Evolutionary conservation across 2,113 vertebrate genomes (phyloP), one percentile per base, ranked within the genome.

Genomic region (Dipodomys spectabilis): DNA sequence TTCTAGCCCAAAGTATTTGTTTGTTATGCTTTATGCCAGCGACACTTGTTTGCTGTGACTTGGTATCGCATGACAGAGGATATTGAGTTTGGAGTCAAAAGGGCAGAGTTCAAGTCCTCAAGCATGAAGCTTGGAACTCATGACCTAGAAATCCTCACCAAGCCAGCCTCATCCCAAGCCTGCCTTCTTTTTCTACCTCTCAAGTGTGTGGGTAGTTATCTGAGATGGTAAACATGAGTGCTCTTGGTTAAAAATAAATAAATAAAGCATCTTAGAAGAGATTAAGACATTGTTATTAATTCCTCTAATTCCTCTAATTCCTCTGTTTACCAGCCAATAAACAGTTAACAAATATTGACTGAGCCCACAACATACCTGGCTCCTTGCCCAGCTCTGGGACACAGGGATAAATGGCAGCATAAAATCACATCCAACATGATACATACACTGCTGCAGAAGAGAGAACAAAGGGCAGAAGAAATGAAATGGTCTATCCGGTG

Each of bases 11-110:
- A 96, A 92, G 71, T 82, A 94, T 95, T 92, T 90, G 78, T 95
- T 93, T 90, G 82, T 95, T 93, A 65, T 35, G 60, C 93, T 93
- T 95, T 93, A 79, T 94, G 79, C 88, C 96, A 94, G 72, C 28
- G 60, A 49, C 64, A 53, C 69, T 82, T 45, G 7, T 91, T 94
- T 93, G 75, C 88, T 72, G n/a, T 45, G 75, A 74, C 62, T 95
- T 82, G 6, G 9, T 73, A 53, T 44, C 53, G 53, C 32, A 77
- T 65, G 67, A 44, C 53, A 3, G 5, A 80, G 4, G 20, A 60
- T 1, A 5, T 15, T 67, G 64, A 30, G 19, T 67, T 74, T 62
- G 27, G 28, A 90, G 60, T 95, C 35, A 64, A 32, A 57, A 80
- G n/a, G 78, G 45, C 75, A 90, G 53, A 62, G 45, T 20, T 35